phyloP scores from a whole-genome alignment of 1,140 invertebrate species.

The Leptinotarsa lineolata region DNA sequence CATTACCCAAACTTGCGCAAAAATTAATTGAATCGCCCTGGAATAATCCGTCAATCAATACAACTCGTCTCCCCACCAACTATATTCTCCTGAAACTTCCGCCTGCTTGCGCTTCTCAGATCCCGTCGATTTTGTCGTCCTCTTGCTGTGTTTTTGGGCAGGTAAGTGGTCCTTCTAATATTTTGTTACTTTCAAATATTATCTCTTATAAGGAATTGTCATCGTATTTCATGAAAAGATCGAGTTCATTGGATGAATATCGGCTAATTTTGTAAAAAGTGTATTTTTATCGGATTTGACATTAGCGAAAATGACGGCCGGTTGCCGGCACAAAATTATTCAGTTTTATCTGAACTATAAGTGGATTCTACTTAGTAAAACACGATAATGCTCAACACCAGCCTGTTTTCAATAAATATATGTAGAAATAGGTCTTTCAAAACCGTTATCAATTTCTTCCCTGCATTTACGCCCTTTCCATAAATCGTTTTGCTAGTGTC shows the following conservation, averaged over 20 bases:
- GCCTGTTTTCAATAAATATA: too few relatives aligned
- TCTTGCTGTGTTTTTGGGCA: constrained; percentile 46
- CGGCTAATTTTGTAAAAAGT: neutral
- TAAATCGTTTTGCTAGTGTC: too few relatives aligned
- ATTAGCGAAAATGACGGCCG: neutral
- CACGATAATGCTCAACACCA: too few relatives aligned
- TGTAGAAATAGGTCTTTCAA: too few relatives aligned
- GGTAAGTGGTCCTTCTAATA: constrained; percentile 40
- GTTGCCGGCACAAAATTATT: constrained; percentile 11
- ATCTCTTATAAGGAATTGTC: neutral
- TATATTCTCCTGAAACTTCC: constrained; percentile 46
- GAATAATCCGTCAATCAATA: constrained; percentile 42
- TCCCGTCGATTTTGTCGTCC: constrained; percentile 41
- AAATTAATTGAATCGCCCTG: constrained; percentile 1
- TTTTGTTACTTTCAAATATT: neutral
- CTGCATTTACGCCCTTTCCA: too few relatives aligned
- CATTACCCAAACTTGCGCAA: neutral
- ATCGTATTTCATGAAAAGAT: neutral
- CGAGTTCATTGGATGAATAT: neutral
- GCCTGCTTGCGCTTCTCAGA: constrained; percentile 40
- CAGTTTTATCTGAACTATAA: too few relatives aligned
- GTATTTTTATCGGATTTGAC: constrained; percentile 17
- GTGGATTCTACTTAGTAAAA: too few relatives aligned
- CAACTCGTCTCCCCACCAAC: constrained; percentile 36
- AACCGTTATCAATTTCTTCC: too few relatives aligned